phyloP scores from a whole-genome alignment of 2,888 invertebrate genomes.

The Lumbricus terrestris region DNA sequence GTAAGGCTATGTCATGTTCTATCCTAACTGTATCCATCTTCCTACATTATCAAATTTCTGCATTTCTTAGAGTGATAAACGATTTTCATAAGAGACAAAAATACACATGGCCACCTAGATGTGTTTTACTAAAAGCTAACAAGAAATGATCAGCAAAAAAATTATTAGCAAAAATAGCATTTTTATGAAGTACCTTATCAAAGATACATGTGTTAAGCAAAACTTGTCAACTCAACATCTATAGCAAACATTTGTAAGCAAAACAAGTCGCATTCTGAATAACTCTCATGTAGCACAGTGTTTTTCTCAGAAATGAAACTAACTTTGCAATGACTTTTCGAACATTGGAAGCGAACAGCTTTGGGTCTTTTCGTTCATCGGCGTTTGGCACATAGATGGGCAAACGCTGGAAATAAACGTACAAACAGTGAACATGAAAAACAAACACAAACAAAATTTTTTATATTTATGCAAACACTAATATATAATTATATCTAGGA shows the following conservation, averaged over 20 bases:
- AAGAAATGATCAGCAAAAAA: neutral
- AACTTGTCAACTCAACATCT: neutral
- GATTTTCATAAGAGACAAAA: neutral
- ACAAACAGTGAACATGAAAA: conserved; percentile 18
- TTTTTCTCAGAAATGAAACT: conserved; percentile 55
- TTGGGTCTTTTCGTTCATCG: conserved; percentile 81
- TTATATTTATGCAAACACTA: conserved; percentile 5
- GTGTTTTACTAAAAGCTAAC: neutral
- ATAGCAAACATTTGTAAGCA: neutral
- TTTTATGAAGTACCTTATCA: neutral
- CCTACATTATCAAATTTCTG: neutral
- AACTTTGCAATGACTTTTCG: conserved; percentile 87
- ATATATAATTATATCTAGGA: too few species aligned
- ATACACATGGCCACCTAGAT: neutral
- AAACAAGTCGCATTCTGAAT: neutral
- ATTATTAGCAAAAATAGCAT: too few species aligned
- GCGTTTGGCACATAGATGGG: conserved; percentile 86
- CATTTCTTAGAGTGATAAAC: neutral
- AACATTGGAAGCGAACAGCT: conserved; percentile 85
- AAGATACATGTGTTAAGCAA: neutral
- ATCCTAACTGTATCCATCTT: neutral
- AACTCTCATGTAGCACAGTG: neutral
- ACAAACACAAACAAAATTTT: neutral
- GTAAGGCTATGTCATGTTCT: neutral
- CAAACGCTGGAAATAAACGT: conserved; percentile 72